These are phyloP conservation scores for Melanargia galathea DNA, from an alignment of 2,888 invertebrate species.

Conservation along the genomic window DNA sequence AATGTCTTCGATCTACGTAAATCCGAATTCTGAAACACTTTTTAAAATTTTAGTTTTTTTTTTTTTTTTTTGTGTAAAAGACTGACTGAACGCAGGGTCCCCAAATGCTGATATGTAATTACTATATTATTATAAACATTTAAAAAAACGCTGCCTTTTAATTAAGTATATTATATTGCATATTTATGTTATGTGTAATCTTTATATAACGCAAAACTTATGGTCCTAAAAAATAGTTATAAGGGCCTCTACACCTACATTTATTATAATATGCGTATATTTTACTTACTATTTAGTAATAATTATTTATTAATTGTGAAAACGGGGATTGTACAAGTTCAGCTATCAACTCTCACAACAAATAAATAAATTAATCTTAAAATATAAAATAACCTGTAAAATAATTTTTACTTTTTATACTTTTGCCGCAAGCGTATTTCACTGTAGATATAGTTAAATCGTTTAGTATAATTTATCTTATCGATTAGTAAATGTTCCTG, in stretches of 20 bases:
- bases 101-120: conserved; percentile 50
- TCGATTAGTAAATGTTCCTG: conserved; percentile 65
- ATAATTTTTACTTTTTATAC: background rate
- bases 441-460: conserved; percentile 45
- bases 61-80: conserved; percentile 44
- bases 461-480: conserved; percentile 51
- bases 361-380: too few relatives aligned
- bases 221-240: background rate
- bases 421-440: conserved; percentile 28
- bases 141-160: conserved; percentile 39
- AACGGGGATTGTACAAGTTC: too few relatives aligned
- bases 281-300: too few relatives aligned
- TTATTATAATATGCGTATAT: too few relatives aligned
- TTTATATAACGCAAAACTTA: background rate
- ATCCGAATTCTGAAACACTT: background rate
- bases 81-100: conserved; percentile 61
- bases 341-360: too few relatives aligned
- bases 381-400: background rate
- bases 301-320: too few relatives aligned
- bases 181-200: conserved; percentile 53
- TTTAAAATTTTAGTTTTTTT: background rate
- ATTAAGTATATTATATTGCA: conserved; percentile 55
- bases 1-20: conserved; percentile 14
- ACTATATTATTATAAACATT: background rate
- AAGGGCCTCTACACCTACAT: background rate